Evolutionary conservation across 2,888 invertebrate species (phyloP).

Genomic region (Metopia argyrocephala): DNA sequence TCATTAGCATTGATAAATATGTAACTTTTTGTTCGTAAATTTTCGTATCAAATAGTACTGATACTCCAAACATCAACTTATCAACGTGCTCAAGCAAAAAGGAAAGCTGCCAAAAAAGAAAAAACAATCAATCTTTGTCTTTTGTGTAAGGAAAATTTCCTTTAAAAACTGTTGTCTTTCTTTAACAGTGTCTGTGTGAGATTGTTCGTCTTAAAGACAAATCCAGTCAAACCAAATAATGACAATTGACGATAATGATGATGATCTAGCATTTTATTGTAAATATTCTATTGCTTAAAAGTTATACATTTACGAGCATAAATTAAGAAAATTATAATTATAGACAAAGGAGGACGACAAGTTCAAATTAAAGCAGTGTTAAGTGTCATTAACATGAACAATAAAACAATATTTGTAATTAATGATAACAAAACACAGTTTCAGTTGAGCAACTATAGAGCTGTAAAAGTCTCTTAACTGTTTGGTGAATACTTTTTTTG

Average conservation of each 20-base stretch:
- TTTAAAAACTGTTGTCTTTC: no score
- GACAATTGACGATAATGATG: constrained; percentile 12
- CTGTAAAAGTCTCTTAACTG: no score
- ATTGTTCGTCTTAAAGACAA: no score
- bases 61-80: constrained; percentile 51
- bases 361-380: constrained; percentile 21
- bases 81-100: constrained; percentile 17
- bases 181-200: no score
- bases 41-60: constrained; percentile 67
- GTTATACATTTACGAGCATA: constrained; percentile 15
- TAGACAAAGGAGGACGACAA: constrained; percentile 7
- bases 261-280: neutral
- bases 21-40: constrained; percentile 63
- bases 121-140: constrained; percentile 75
- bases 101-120: constrained; percentile 72
- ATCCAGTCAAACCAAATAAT: no score
- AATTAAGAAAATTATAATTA: constrained; percentile 57
- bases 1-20: constrained; percentile 79
- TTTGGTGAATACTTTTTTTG: no score
- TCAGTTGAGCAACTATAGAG: no score
- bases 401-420: neutral
- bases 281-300: constrained; percentile 43
- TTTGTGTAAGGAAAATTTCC: constrained; percentile 56
- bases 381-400: constrained; percentile 58
- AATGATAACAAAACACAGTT: neutral